Percentiles rank a stretch among this genome's conserved stretches.
These are phyloP conservation scores for Acleris literana DNA, from an alignment of 2,888 invertebrate species.

Conservation along the genomic window DNA sequence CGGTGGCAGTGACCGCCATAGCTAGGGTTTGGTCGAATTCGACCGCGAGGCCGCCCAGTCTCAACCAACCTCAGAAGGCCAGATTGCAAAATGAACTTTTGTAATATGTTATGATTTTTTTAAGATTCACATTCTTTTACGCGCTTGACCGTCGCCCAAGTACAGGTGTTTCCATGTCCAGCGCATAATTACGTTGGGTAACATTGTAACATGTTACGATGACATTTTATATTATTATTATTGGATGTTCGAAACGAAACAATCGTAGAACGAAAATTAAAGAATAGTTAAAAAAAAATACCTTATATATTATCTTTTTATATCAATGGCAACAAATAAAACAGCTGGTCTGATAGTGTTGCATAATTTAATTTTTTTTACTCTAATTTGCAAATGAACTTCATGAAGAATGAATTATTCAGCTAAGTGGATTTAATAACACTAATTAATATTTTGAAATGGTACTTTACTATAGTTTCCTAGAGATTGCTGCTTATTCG, in stretches of 20 bases:
- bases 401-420: too few relatives aligned
- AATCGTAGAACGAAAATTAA: too few relatives aligned
- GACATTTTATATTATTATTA: neutral
- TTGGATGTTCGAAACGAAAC: too few relatives aligned
- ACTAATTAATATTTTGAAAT: too few relatives aligned
- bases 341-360: too few relatives aligned
- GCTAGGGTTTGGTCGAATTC: conserved; percentile 39
- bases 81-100: conserved; percentile 38
- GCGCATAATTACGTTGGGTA: neutral
- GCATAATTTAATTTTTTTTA: too few relatives aligned
- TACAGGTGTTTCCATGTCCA: conserved; percentile 1
- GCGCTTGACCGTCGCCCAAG: neutral
- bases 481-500: neutral
- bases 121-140: conserved; percentile 31
- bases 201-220: neutral
- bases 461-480: neutral
- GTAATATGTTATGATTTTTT: conserved; percentile 37
- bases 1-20: conserved; percentile 42
- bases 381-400: too few relatives aligned
- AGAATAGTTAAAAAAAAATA: too few relatives aligned
- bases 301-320: too few relatives aligned
- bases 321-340: too few relatives aligned
- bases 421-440: too few relatives aligned
- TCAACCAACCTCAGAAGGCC: conserved; percentile 39
- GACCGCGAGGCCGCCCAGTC: conserved; percentile 42